phyloP scores from a whole-genome alignment of 2,888 invertebrate genomes.

The Ypsolopha scabrella region DNA sequence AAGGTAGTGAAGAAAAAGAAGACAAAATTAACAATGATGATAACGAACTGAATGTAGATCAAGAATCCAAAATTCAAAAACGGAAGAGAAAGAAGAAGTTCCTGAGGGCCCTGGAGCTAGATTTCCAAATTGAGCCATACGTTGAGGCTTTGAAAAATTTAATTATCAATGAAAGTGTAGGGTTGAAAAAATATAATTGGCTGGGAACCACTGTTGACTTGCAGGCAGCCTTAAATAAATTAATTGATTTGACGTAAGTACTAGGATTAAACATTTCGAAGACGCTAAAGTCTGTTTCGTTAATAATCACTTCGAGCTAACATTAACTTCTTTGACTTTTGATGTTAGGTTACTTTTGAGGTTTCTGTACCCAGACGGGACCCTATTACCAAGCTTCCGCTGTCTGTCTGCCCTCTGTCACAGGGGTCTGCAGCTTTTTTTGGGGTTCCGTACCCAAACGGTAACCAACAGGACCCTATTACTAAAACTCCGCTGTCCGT shows the following conservation, averaged over 20 bases:
- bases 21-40: no score
- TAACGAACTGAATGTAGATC: background rate
- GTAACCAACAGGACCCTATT: no score
- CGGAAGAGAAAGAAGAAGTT: background rate
- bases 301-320: no score
- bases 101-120: background rate
- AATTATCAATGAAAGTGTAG: slow-evolving; percentile 22
- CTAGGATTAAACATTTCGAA: background rate
- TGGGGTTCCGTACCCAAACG: no score
- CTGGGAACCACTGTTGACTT: slow-evolving; percentile 37
- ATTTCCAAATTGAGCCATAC: slow-evolving; percentile 16
- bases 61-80: background rate
- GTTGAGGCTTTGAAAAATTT: slow-evolving; percentile 32
- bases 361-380: no score
- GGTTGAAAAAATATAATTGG: slow-evolving; percentile 39
- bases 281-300: background rate
- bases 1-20: background rate
- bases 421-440: no score
- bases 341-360: no score
- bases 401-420: no score
- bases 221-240: slow-evolving; percentile 29
- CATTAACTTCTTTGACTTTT: no score
- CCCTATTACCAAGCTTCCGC: no score
- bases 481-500: no score
- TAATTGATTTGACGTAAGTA: slow-evolving; percentile 38